Conservation (phyloP, 2,113 vertebrate genomes). For the Dasypus novemcinctus region DNA sequence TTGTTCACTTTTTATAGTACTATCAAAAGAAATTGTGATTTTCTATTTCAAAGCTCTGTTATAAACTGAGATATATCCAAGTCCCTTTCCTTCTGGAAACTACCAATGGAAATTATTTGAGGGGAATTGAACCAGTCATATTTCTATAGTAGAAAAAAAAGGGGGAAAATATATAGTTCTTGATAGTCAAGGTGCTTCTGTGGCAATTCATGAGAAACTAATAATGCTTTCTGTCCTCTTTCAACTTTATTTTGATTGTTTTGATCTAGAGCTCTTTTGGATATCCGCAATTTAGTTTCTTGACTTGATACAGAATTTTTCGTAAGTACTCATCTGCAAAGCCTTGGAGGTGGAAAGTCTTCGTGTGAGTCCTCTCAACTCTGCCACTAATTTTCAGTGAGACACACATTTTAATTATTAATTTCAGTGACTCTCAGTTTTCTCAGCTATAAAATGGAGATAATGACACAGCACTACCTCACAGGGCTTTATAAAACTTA, state of each 20-base stretch:
- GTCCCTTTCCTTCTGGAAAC: neutral
- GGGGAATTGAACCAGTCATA: neutral
- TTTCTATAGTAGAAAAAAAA: neutral
- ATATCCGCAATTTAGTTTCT: neutral
- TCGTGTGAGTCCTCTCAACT: neutral
- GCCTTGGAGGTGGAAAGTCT: neutral
- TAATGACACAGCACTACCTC: neutral
- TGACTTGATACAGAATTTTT: neutral
- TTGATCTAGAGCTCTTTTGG: neutral
- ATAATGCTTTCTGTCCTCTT: neutral
- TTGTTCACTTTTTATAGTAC: neutral
- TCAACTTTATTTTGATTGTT: neutral
- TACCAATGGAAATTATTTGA: neutral
- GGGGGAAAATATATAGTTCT: neutral
- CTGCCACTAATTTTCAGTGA: neutral
- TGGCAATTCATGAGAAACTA: neutral
- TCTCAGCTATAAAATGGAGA: neutral
- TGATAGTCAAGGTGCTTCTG: neutral
- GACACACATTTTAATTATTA: neutral
- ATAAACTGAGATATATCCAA: neutral
- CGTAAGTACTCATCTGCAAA: neutral
- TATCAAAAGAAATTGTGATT: neutral
- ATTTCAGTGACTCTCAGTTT: neutral
- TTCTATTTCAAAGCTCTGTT: neutral
- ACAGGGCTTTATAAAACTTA: neutral